Percentiles rank a stretch among this genome's conserved stretches.
These are phyloP conservation scores for Parambassis ranga DNA, from an alignment of 2,797 vertebrate species.

Conservation along the genomic window DNA sequence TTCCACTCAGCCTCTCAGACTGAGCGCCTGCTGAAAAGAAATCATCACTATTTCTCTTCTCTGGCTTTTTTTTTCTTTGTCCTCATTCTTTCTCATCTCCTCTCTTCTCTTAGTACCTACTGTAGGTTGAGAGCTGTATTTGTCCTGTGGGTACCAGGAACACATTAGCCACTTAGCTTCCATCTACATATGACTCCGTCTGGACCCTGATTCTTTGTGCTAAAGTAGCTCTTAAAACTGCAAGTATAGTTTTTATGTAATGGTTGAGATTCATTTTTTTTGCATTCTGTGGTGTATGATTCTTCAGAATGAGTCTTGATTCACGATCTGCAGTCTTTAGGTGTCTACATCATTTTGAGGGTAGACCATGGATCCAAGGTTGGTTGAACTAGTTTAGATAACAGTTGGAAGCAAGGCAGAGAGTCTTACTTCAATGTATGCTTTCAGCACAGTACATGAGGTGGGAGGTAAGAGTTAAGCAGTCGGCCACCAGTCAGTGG, in stretches of 20 bases:
- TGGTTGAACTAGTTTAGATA: not conserved
- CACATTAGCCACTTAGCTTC: constrained; percentile 9
- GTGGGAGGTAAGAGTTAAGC: not conserved
- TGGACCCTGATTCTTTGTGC: constrained; percentile 25
- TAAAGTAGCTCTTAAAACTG: not conserved
- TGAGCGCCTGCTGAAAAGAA: constrained; percentile 37
- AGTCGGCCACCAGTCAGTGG: not conserved
- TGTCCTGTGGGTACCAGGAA: not conserved
- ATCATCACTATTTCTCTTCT: constrained; percentile 30
- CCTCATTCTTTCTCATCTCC: constrained; percentile 26
- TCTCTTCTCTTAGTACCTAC: constrained; percentile 8
- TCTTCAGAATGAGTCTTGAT: not conserved
- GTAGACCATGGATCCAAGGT: not conserved
- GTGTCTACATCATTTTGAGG: not conserved
- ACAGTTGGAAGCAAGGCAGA: not conserved
- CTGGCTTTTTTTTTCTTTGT: constrained; percentile 11
- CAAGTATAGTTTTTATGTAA: not conserved
- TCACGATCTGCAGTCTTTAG: not conserved
- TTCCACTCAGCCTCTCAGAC: constrained; percentile 60
- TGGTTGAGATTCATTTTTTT: not conserved
- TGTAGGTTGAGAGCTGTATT: constrained; percentile 17
- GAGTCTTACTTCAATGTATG: not conserved
- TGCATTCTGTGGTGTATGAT: not conserved
- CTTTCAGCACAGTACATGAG: not conserved
- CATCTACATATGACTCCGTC: not conserved